Evolutionary conservation across 2,888 invertebrate genomes (phyloP).

Genomic region (Trichacis sp.): DNA sequence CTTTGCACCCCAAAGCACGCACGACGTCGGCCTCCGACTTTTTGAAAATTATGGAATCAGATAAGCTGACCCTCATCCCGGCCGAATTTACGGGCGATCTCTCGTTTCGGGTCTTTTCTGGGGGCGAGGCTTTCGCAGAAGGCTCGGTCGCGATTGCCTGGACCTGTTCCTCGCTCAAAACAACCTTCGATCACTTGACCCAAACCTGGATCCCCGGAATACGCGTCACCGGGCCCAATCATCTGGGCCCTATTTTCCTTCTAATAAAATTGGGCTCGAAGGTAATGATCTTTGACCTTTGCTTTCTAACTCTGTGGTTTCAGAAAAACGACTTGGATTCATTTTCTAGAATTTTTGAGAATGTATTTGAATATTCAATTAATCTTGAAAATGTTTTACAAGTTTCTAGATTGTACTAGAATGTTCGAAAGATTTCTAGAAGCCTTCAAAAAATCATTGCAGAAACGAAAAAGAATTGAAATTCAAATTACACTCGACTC

Average conservation of each 20-base stretch:
- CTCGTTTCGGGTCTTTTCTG: slow-evolving; percentile 37
- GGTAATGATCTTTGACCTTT: not conserved
- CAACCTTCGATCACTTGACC: slow-evolving; percentile 71
- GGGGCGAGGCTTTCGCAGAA: slow-evolving; percentile 62
- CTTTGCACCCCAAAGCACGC: slow-evolving; percentile 68
- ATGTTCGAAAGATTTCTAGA: no score
- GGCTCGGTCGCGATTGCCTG: slow-evolving; percentile 71
- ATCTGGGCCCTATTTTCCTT: slow-evolving; percentile 71
- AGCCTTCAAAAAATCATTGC: no score
- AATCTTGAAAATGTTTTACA: no score
- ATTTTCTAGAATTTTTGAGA: no score
- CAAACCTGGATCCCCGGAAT: slow-evolving; percentile 72
- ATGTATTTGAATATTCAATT: no score
- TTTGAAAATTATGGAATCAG: slow-evolving; percentile 33
- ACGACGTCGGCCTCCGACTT: slow-evolving; percentile 28
- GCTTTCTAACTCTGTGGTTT: no score
- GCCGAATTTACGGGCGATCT: slow-evolving; percentile 17
- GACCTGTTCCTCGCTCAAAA: slow-evolving; percentile 71
- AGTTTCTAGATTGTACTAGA: no score
- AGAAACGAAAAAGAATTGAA: no score
- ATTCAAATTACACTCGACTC: no score
- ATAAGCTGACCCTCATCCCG: slow-evolving; percentile 42
- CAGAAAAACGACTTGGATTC: no score
- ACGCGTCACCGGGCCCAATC: slow-evolving; percentile 68
- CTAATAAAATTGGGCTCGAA: slow-evolving; percentile 63